These are phyloP conservation scores for Palythoa heliodiscus DNA, from an alignment of 92 coral and sea anemone genomes.

Conservation along the genomic window DNA sequence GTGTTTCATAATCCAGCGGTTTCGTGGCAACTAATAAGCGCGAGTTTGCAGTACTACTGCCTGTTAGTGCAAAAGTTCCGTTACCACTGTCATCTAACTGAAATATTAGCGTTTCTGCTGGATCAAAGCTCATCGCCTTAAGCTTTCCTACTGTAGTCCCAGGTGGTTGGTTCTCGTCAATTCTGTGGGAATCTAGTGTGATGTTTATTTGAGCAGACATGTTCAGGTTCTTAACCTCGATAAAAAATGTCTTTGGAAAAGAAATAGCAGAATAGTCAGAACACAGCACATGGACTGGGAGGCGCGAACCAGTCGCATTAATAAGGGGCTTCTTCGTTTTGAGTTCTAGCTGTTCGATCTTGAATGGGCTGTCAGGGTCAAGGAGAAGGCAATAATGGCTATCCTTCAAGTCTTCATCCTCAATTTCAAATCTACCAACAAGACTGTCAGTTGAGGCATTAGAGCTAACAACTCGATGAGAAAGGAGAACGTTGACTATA, in stretches of 20 bases:
- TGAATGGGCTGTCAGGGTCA: constrained; percentile 60
- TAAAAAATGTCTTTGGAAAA: constrained; percentile 53
- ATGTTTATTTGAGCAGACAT: constrained; percentile 62
- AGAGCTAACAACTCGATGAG: constrained; percentile 63
- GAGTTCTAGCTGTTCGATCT: constrained; percentile 53
- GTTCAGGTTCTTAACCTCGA: constrained; percentile 61
- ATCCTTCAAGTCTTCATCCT: constrained; percentile 62
- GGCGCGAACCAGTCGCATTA: constrained; percentile 66
- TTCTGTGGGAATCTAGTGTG: constrained; percentile 55
- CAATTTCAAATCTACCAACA: constrained; percentile 62
- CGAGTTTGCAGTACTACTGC: constrained; percentile 48
- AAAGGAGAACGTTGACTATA: constrained; percentile 53
- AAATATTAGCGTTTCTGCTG: constrained; percentile 53
- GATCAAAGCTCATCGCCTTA: constrained; percentile 50
- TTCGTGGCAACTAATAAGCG: constrained; percentile 60
- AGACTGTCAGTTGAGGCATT: constrained; percentile 65
- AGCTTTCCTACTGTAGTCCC: constrained; percentile 67
- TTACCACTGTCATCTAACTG: constrained; percentile 65
- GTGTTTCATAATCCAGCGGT: constrained; percentile 67
- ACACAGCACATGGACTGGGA: constrained; percentile 59
- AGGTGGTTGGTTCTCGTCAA: constrained; percentile 64
- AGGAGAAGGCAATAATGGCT: constrained; percentile 56
- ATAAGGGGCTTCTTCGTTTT: constrained; percentile 51
- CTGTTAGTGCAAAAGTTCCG: constrained; percentile 64
- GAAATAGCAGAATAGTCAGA: constrained; percentile 30